phyloP scores from a whole-genome alignment of 2,797 vertebrate species.

The Linurgus olivaceus region DNA sequence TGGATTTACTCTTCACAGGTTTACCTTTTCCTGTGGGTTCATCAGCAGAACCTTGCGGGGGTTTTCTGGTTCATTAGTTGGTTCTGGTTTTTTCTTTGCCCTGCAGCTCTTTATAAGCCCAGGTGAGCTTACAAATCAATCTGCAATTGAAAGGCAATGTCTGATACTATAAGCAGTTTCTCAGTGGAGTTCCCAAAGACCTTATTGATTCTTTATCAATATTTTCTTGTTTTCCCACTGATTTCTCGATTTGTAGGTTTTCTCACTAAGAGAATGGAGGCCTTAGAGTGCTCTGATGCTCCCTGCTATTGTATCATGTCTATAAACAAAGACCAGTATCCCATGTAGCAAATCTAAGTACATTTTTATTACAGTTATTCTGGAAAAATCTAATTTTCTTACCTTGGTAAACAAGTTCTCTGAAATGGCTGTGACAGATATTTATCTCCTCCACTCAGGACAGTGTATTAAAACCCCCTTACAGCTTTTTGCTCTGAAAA shows the following conservation, averaged over 20 bases:
- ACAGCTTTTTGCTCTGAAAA: not conserved
- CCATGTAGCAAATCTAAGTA: not conserved
- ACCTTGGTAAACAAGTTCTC: not conserved
- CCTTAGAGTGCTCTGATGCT: not conserved
- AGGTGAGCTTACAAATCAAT: not conserved
- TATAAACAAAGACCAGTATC: not conserved
- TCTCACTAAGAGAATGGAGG: not conserved
- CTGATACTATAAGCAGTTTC: not conserved
- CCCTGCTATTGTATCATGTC: not conserved
- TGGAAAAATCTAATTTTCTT: not conserved
- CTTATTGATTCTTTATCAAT: not conserved
- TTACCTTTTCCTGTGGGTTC: not conserved
- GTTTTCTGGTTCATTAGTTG: rapidly evolving
- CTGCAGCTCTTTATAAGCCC: not conserved
- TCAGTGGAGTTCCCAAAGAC: not conserved
- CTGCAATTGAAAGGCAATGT: not conserved
- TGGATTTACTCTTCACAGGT: not conserved
- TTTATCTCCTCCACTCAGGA: not conserved
- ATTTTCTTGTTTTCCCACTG: not conserved
- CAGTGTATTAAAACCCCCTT: not conserved
- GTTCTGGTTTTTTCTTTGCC: not conserved
- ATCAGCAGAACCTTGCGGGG: not conserved
- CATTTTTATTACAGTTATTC: not conserved
- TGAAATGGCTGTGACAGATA: not conserved
- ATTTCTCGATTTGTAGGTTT: not conserved